Conservation (phyloP, 2,113 vertebrate species). For the Centropus unirufus region DNA sequence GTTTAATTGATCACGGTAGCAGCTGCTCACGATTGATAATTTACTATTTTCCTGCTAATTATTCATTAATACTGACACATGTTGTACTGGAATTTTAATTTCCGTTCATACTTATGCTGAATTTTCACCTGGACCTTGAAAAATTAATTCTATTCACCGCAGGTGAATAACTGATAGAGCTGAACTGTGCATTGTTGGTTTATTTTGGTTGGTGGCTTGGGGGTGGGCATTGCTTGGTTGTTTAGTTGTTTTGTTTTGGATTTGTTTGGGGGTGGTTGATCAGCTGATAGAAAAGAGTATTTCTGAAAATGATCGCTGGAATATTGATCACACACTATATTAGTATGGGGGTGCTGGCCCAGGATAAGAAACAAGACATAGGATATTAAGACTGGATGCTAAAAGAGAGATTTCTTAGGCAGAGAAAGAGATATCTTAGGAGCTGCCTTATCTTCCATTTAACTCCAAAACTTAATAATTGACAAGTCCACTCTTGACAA, state of each 20-base stretch:
- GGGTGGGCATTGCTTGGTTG: not conserved
- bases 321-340: not conserved
- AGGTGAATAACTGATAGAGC: not conserved
- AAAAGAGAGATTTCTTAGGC: not conserved
- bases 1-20: not conserved
- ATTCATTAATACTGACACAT: not conserved
- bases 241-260: too few relatives aligned
- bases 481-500: not conserved
- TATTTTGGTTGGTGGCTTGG: not conserved
- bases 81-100: not conserved
- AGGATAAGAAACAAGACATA: not conserved
- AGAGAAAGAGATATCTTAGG: not conserved
- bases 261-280: accelerated
- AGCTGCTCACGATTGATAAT: not conserved
- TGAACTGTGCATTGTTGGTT: not conserved
- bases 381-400: not conserved
- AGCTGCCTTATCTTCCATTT: not conserved
- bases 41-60: not conserved
- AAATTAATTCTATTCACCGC: not conserved
- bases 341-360: not conserved
- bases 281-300: not conserved
- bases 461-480: not conserved
- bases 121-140: not conserved
- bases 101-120: not conserved
- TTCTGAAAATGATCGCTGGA: not conserved